Percentiles rank a stretch among this genome's conserved stretches.
Evolutionary conservation across 2,113 vertebrate genomes (phyloP).

Genomic region (Mungos mungo): DNA sequence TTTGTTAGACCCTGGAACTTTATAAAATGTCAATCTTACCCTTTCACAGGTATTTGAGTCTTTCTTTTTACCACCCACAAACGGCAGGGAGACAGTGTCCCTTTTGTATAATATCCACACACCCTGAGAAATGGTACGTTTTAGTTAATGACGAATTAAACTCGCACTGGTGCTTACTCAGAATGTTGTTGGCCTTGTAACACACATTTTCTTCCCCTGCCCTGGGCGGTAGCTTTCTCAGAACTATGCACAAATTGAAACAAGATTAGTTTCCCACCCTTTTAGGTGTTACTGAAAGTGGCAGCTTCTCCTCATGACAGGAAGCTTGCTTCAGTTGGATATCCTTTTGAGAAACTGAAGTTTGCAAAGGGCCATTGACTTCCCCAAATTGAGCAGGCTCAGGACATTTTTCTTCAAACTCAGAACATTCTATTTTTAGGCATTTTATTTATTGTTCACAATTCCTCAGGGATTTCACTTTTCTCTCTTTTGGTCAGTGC

Average conservation of each 20-base stretch:
- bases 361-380: constrained; percentile 55
- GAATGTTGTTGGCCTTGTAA: not conserved
- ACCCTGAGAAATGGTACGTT: not conserved
- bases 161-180: not conserved
- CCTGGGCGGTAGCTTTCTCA: not conserved
- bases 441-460: constrained; percentile 73
- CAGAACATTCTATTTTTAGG: constrained; percentile 5
- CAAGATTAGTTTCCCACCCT: not conserved
- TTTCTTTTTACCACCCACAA: not conserved
- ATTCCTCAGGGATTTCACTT: constrained; percentile 58
- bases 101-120: not conserved
- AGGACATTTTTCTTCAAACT: constrained; percentile 38
- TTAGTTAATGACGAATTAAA: not conserved
- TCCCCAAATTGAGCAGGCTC: constrained; percentile 57
- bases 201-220: not conserved
- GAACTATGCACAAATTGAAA: not conserved
- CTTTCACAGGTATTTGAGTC: not conserved
- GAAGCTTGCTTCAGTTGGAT: constrained; percentile 56
- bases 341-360: constrained; percentile 74
- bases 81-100: not conserved
- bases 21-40: not conserved
- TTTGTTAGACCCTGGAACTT: not conserved
- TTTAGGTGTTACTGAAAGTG: not conserved
- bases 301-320: not conserved
- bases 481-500: constrained; percentile 38